Evolutionary conservation across 2,113 vertebrate genomes (phyloP).

Genomic region (Takifugu flavidus): DNA sequence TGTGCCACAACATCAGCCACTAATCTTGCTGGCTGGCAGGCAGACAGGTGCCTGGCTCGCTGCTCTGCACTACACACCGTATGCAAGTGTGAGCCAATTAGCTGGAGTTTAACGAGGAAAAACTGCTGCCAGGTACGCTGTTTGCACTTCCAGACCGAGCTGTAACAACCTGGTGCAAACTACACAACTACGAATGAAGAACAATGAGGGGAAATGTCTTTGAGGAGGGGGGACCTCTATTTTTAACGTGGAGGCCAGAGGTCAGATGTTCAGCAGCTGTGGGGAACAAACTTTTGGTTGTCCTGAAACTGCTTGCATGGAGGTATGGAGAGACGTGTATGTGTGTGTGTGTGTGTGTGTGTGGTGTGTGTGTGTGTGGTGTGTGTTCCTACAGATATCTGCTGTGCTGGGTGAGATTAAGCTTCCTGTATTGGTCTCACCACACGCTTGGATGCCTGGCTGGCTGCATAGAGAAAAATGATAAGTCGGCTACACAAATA

Average conservation of each 20-base stretch:
- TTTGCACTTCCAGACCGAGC: slow-evolving; percentile 24
- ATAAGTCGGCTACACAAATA: slow-evolving; percentile 67
- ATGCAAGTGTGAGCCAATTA: slow-evolving; percentile 53
- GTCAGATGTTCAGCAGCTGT: background rate
- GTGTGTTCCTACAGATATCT: slow-evolving; percentile 2
- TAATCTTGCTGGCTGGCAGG: slow-evolving; percentile 62
- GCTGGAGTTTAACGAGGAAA: slow-evolving; percentile 56
- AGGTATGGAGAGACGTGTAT: background rate
- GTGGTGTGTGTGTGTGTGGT: background rate
- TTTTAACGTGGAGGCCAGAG: slow-evolving; percentile 31
- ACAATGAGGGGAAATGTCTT: slow-evolving; percentile 16
- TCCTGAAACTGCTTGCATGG: background rate
- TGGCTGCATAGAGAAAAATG: slow-evolving; percentile 57
- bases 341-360: slow-evolving; percentile 6
- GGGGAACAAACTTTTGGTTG: background rate
- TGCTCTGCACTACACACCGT: slow-evolving; percentile 38
- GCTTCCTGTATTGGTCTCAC: slow-evolving; percentile 21
- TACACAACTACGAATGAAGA: slow-evolving; percentile 37
- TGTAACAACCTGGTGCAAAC: slow-evolving; percentile 28
- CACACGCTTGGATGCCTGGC: slow-evolving; percentile 36
- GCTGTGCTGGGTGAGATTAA: slow-evolving; percentile 8
- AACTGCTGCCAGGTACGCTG: slow-evolving; percentile 45
- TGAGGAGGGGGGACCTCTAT: background rate
- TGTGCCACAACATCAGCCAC: slow-evolving; percentile 54
- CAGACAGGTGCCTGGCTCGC: slow-evolving; percentile 51